Base-by-base conservation (phyloP, 2,797 vertebrate species). In the Cossypha niveicapilla region DNA sequence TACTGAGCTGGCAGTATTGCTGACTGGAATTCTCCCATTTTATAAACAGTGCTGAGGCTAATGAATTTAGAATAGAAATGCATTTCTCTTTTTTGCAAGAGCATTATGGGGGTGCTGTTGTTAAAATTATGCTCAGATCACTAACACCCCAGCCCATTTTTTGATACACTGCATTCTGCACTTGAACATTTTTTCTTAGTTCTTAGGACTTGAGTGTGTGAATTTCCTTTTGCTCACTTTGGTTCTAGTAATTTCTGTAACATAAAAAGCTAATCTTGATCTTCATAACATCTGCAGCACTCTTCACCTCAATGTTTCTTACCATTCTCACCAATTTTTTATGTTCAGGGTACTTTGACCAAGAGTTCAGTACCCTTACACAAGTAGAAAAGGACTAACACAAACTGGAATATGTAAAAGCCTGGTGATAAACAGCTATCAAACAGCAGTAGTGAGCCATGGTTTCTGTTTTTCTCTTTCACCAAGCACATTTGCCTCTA, bases 101-200 rank as follows among this genome's bases (percentile, higher is more conserved):
- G 16, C 48, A 44, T 18, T 32, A n/a, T 2, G 4, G 4, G 6
- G 8, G 3, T 1, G 0, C 2, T 13, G 13, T 3, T 86, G 23
- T 66, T 47, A 75, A 84, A 90, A 68, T 82, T 24, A 41, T 16
- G 13, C 22, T 74, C 50, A 45, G 23, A 54, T 11, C 23, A 65
- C 8, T 45, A 84, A 74, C 3, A 3, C 8, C 3, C 24, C 7
- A 13, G 12, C 13, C 9, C 3, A 2, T 11, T 56, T 23, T 60
- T 58, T 19, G 6, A 30, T 35, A 32, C 30, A 8, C 1, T 56
- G 23, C 34, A 65, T 72, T 84, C 34, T 24, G 27, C 4, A 3
- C 21, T 51, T 51, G 23, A 56, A 56, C 42, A 0, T 48, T 70
- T 79, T 75, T 70, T 66, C 47, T 76, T 47, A 32, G 50, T 44